A percentile compares a stretch with the other conserved stretches of the same genome.
Conservation (phyloP, 2,797 vertebrate genomes). For the Argya squamiceps region DNA sequence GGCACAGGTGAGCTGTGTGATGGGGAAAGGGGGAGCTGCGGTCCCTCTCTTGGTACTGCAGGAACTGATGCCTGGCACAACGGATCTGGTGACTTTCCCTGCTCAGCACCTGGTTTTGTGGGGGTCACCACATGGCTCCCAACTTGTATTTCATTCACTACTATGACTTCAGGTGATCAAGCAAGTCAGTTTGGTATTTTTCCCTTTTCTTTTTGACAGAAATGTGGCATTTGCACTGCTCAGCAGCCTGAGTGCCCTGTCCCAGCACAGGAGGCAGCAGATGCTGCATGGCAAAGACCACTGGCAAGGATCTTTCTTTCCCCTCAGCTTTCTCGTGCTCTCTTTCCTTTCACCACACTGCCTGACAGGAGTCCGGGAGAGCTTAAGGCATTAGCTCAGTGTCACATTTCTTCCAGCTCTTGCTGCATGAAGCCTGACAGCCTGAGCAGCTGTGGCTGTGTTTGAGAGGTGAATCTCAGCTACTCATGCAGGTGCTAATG, state of each 20-base stretch:
- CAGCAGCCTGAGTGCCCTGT: background rate
- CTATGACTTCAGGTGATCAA: background rate
- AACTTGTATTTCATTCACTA: background rate
- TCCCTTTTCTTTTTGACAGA: background rate
- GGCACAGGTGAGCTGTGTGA: conserved; percentile 69
- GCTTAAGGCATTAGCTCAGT: background rate
- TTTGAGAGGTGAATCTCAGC: background rate
- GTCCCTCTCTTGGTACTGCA: accelerated
- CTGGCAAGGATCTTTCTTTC: background rate
- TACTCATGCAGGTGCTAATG: background rate
- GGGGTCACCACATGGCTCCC: background rate
- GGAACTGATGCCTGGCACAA: background rate
- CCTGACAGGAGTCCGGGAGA: background rate
- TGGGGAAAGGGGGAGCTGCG: background rate
- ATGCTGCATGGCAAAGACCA: background rate
- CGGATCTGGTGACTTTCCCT: accelerated
- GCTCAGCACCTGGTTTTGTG: background rate
- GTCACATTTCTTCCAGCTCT: background rate
- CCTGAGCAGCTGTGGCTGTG: background rate
- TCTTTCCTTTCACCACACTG: background rate
- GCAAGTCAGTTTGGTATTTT: background rate
- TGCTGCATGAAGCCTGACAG: background rate
- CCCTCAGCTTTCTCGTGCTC: background rate
- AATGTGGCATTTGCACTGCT: background rate
- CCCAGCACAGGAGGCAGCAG: background rate